A percentile compares a stretch with the other conserved stretches of the same genome.
These are phyloP conservation scores for Acanthochromis polyacanthus DNA, from an alignment of 2,113 vertebrate genomes.

Conservation along the genomic window DNA sequence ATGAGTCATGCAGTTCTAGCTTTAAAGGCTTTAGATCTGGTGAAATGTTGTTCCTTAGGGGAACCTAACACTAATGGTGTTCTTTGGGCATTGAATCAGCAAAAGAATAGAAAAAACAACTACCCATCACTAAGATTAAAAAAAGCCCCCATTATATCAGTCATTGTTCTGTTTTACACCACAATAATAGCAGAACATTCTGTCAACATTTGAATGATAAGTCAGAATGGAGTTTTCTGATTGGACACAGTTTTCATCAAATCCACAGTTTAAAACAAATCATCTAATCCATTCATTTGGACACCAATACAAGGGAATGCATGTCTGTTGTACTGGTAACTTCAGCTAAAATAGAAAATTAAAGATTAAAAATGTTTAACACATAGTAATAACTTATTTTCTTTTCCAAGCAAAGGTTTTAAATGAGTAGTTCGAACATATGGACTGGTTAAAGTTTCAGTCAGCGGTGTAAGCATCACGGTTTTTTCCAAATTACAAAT, in stretches of 20 bases:
- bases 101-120: constrained; percentile 6
- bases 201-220: background rate
- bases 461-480: background rate
- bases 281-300: background rate
- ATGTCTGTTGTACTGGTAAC: background rate
- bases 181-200: background rate
- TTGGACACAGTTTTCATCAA: background rate
- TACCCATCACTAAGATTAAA: background rate
- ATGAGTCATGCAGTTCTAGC: constrained; percentile 39
- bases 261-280: background rate
- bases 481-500: constrained; percentile 6
- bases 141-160: background rate
- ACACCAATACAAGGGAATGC: background rate
- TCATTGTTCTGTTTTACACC: background rate
- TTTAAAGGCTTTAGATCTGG: constrained; percentile 8
- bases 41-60: background rate
- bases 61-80: constrained; percentile 10
- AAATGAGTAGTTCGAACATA: background rate
- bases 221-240: background rate
- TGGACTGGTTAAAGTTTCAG: constrained; percentile 14
- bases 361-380: background rate
- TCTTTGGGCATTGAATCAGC: constrained; percentile 20
- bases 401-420: constrained; percentile 15
- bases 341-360: background rate
- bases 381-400: background rate